Evolutionary conservation across 2,797 vertebrate genomes (phyloP).

Genomic region (Cryptoprocta ferox): DNA sequence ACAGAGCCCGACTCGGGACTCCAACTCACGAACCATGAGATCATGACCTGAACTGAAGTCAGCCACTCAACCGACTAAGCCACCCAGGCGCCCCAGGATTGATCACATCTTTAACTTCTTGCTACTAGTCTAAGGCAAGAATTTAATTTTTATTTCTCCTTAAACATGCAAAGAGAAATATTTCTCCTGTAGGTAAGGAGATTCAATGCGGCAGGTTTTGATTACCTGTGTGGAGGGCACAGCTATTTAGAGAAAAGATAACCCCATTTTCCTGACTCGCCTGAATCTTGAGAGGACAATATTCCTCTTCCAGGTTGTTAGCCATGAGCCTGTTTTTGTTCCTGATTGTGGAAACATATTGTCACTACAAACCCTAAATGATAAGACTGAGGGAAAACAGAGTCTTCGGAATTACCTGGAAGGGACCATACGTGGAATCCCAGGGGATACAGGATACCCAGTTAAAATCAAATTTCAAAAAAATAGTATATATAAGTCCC

Average conservation of each 20-base stretch:
- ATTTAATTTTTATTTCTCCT: not conserved
- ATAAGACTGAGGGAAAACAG: not conserved
- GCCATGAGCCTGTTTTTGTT: not conserved
- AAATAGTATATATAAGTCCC: not conserved
- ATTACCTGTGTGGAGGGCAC: not conserved
- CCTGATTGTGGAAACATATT: not conserved
- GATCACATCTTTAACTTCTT: slow-evolving; percentile 13
- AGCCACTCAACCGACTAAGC: too few species aligned
- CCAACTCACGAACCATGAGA: too few species aligned
- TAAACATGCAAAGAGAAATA: not conserved
- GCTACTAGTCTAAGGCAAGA: not conserved
- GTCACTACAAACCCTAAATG: not conserved
- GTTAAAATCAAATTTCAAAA: not conserved
- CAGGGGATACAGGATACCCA: not conserved
- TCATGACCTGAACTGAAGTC: too few species aligned
- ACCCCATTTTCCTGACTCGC: not conserved
- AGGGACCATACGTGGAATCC: not conserved
- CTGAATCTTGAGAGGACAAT: not conserved
- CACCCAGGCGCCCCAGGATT: not conserved
- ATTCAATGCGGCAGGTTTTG: not conserved
- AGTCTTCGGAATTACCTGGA: not conserved
- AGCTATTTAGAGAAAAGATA: not conserved
- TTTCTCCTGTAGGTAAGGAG: not conserved
- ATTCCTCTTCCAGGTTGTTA: not conserved
- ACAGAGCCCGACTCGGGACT: too few species aligned